phyloP scores from a whole-genome alignment of 2,888 invertebrate species.

The Elmis aenea region DNA sequence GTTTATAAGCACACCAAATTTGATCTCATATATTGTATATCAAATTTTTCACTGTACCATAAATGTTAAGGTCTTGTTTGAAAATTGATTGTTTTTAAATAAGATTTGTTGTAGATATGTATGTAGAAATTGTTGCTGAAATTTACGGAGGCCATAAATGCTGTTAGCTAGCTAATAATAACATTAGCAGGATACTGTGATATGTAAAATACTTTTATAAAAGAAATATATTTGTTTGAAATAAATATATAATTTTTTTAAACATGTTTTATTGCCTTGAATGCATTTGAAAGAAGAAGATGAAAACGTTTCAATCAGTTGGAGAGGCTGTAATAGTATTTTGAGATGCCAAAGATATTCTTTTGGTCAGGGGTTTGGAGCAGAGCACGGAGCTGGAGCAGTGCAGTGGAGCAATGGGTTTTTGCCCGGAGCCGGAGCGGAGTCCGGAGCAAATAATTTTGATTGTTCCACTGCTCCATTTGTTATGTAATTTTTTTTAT shows the following conservation, averaged over 20 bases:
- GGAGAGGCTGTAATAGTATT: no score
- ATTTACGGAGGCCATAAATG: constrained; percentile 30
- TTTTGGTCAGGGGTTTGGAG: no score
- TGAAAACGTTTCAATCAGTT: no score
- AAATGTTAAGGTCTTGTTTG: constrained; percentile 3
- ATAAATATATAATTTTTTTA: constrained; percentile 14
- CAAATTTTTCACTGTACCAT: not conserved
- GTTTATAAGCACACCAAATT: not conserved
- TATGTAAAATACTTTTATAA: constrained; percentile 34
- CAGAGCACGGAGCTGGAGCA: no score
- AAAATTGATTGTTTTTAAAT: constrained; percentile 12
- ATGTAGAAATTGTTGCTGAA: constrained; percentile 26
- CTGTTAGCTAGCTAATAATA: constrained; percentile 29
- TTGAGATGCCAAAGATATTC: no score
- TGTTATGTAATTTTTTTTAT: no score
- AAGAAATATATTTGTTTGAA: constrained; percentile 17
- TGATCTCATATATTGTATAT: not conserved
- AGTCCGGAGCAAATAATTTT: no score
- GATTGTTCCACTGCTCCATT: no score
- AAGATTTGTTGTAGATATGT: constrained; percentile 16
- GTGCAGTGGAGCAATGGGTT: no score
- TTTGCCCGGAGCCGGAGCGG: no score
- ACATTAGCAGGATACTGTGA: constrained; percentile 35
- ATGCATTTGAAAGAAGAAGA: no score
- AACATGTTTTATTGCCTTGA: constrained; percentile 3